Conservation (phyloP, 2,113 vertebrate species). For the Aspiorhynchus laticeps region DNA sequence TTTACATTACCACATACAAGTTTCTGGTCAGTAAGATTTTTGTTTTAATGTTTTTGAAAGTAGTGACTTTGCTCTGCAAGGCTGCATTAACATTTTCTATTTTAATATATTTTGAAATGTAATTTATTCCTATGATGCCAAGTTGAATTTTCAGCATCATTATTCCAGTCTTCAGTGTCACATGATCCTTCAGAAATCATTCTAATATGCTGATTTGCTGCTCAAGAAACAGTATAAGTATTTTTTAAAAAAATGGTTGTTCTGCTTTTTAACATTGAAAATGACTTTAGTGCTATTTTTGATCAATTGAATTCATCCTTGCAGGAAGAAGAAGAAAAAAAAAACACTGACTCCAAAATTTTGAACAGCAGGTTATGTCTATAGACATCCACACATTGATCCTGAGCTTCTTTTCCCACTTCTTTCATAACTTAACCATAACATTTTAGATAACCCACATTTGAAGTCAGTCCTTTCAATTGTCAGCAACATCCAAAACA, state of each 20-base stretch:
- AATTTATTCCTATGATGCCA: too few relatives aligned
- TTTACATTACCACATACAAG: not conserved
- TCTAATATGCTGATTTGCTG: not conserved
- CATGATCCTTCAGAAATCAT: not conserved
- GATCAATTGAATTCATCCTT: not conserved
- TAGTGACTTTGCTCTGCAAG: too few relatives aligned
- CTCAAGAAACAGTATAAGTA: not conserved
- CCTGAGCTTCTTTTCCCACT: not conserved
- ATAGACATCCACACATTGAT: not conserved
- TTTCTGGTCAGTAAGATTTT: not conserved
- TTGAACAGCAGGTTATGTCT: conserved; percentile 10
- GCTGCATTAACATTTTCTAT: too few relatives aligned
- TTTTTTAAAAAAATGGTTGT: not conserved
- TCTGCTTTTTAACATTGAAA: too few relatives aligned
- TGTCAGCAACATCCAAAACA: conserved; percentile 1
- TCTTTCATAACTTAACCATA: not conserved
- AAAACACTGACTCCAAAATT: not conserved
- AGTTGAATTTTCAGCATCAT: too few relatives aligned
- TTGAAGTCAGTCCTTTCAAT: not conserved
- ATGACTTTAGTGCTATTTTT: not conserved
- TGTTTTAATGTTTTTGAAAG: too few relatives aligned
- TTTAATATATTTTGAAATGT: not conserved
- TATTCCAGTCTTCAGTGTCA: not conserved
- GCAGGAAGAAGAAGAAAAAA: accelerated
- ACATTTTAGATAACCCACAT: not conserved